phyloP scores from a whole-genome alignment of 1,140 invertebrate genomes.

The Cherax quadricarinatus region DNA sequence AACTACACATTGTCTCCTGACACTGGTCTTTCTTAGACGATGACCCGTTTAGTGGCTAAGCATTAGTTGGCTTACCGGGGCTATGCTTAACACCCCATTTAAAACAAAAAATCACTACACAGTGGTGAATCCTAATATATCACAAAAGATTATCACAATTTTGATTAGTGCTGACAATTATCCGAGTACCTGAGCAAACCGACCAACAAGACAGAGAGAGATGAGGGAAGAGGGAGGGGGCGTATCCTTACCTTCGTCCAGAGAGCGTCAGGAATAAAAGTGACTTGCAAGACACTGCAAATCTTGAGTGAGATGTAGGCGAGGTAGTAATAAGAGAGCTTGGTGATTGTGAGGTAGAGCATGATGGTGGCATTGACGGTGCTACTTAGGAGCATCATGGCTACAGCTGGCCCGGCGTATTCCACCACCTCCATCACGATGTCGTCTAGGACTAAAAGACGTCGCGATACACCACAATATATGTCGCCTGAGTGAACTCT shows the following conservation, averaged over 20 bases:
- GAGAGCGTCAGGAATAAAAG: slow-evolving; percentile 46
- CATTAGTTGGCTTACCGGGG: no score
- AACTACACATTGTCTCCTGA: no score
- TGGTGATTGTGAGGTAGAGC: slow-evolving; percentile 57
- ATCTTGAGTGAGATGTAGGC: slow-evolving; percentile 39
- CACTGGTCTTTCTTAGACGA: no score
- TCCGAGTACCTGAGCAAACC: no score
- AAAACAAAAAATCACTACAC: no score
- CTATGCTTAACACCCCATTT: no score
- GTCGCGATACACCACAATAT: slow-evolving; percentile 22
- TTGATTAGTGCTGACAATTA: no score
- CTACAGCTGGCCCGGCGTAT: slow-evolving; percentile 32
- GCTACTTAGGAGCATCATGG: slow-evolving; percentile 51
- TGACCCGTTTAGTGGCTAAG: no score
- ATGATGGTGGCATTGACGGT: slow-evolving; percentile 54
- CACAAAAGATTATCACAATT: no score
- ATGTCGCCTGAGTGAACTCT: neutral
- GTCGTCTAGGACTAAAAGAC: slow-evolving; percentile 42
- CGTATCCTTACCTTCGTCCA: slow-evolving; percentile 13
- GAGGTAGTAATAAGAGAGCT: slow-evolving; percentile 44
- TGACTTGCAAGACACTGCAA: slow-evolving; percentile 42
- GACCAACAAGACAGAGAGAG: no score
- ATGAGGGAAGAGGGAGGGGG: no score
- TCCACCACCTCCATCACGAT: slow-evolving; percentile 49
- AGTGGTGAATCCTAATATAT: no score